Evolutionary conservation across 2,888 invertebrate genomes (phyloP).

Genomic region (Clusia tigrina): DNA sequence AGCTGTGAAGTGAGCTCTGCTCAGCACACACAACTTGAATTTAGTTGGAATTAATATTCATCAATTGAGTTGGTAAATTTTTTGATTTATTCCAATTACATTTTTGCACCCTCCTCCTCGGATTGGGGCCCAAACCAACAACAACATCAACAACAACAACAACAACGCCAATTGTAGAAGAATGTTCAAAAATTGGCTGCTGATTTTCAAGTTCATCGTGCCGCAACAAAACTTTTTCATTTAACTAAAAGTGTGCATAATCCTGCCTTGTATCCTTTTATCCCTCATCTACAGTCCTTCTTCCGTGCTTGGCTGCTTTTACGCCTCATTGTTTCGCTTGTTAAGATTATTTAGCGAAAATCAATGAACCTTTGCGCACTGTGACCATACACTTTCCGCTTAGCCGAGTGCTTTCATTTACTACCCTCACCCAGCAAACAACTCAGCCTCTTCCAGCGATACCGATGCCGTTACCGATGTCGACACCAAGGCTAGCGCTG

Average conservation of each 20-base stretch:
- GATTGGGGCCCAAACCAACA: too few species aligned
- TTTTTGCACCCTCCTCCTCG: too few species aligned
- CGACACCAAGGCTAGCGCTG: too few species aligned
- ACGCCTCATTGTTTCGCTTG: constrained; percentile 27
- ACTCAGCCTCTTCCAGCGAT: not conserved
- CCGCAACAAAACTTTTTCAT: too few species aligned
- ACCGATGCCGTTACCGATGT: too few species aligned
- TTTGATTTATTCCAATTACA: too few species aligned
- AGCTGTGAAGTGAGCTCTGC: too few species aligned
- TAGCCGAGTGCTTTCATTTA: too few species aligned
- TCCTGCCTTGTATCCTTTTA: not conserved
- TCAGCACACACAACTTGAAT: too few species aligned
- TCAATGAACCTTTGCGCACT: not conserved
- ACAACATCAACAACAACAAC: not conserved
- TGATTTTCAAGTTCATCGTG: not conserved
- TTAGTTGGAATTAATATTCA: too few species aligned
- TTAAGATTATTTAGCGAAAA: constrained; percentile 26
- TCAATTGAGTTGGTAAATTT: too few species aligned
- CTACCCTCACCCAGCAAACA: too few species aligned
- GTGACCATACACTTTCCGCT: not conserved
- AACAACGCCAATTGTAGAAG: not conserved
- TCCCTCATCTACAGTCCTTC: not conserved
- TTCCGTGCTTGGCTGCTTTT: constrained; percentile 15
- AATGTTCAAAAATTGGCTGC: not conserved
- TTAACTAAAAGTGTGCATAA: not conserved